phyloP scores from a whole-genome alignment of 2,797 vertebrate genomes.

The Poecile montanus region DNA sequence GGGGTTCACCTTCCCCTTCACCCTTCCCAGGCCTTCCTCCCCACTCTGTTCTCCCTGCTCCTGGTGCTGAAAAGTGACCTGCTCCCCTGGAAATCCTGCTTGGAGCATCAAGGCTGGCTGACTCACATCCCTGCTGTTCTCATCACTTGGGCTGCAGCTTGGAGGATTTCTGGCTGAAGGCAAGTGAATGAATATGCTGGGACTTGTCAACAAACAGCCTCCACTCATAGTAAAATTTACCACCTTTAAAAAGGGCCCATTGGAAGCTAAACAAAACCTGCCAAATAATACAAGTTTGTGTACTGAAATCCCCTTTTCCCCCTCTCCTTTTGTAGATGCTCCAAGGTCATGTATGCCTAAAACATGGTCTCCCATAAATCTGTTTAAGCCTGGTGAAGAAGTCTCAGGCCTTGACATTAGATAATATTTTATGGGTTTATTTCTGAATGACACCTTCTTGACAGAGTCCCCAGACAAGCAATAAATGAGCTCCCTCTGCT shows the following conservation, averaged over 20 bases:
- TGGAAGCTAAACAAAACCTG: not conserved
- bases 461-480: not conserved
- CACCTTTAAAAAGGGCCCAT: not conserved
- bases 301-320: not conserved
- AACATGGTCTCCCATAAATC: not conserved
- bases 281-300: not conserved
- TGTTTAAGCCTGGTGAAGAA: not conserved
- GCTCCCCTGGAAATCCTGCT: not conserved
- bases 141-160: not conserved
- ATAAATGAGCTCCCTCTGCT: conserved; percentile 58
- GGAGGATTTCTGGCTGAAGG: conserved; percentile 24
- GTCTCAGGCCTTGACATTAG: not conserved
- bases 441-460: not conserved
- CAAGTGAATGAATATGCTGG: not conserved
- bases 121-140: not conserved
- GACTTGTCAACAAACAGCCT: conserved; percentile 33
- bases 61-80: not conserved
- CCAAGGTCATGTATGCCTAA: not conserved
- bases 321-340: not conserved
- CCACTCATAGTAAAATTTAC: not conserved
- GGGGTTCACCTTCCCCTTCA: not conserved
- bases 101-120: not conserved
- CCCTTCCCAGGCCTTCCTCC: not conserved
- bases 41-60: not conserved
- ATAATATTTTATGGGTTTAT: not conserved